phyloP scores from a whole-genome alignment of 2,888 invertebrate species.

The Polyommatus iphigenia region DNA sequence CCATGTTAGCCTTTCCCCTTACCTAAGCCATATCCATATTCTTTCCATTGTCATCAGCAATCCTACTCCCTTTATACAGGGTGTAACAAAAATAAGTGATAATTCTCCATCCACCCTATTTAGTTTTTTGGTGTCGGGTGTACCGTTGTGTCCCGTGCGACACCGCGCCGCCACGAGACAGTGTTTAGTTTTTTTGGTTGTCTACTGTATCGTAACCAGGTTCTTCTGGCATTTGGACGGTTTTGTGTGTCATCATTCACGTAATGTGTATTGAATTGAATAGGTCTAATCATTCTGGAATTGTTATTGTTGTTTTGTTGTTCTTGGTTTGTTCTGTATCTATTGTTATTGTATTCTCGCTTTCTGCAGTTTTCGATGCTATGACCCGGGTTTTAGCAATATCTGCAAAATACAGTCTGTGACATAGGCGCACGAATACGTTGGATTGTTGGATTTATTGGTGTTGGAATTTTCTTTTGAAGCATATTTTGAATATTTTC shows the following conservation, averaged over 20 bases:
- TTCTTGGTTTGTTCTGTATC: background rate
- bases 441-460: too few species aligned
- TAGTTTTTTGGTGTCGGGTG: background rate
- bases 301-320: background rate
- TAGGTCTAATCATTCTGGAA: background rate
- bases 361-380: background rate
- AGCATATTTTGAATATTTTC: too few species aligned
- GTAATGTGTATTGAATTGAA: background rate
- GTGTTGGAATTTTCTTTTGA: too few species aligned
- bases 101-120: background rate
- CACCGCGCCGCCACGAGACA: too few species aligned
- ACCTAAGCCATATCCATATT: too few species aligned
- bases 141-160: background rate
- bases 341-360: background rate
- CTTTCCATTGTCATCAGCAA: too few species aligned
- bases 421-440: background rate
- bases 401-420: background rate
- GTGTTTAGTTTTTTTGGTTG: background rate
- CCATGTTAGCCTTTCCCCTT: too few species aligned
- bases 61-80: too few species aligned
- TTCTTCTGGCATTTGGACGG: too few species aligned
- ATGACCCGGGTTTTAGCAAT: background rate
- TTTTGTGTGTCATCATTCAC: background rate
- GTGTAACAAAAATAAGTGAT: too few species aligned
- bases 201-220: background rate